A percentile compares a stretch with the other conserved stretches of the same genome.
phyloP scores from a whole-genome alignment of 2,113 vertebrate species.

The Mola mola region DNA sequence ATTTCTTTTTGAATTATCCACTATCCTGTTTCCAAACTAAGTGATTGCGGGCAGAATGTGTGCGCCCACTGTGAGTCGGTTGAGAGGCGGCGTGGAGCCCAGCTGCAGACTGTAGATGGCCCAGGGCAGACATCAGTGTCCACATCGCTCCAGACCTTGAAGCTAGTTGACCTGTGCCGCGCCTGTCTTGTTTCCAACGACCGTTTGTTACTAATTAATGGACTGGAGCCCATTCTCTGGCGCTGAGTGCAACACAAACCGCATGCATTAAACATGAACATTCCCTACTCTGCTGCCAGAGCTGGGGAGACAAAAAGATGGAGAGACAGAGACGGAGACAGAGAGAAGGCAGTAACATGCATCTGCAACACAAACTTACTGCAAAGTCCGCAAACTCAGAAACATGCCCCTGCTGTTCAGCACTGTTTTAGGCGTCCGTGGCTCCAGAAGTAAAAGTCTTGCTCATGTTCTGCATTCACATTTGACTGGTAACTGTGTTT shows the following conservation, averaged over 20 bases:
- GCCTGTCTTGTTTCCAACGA: slow-evolving; percentile 79
- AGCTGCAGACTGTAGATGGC: slow-evolving; percentile 57
- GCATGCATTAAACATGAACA: slow-evolving; percentile 84
- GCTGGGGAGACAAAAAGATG: slow-evolving; percentile 58
- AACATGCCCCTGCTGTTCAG: not conserved
- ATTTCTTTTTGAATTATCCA: too few relatives aligned
- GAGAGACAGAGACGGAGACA: slow-evolving; percentile 18
- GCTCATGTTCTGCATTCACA: not conserved
- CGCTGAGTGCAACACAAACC: slow-evolving; percentile 78
- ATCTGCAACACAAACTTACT: slow-evolving; percentile 10
- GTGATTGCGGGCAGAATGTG: slow-evolving; percentile 33
- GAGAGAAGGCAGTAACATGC: not conserved
- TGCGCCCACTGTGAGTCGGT: slow-evolving; percentile 22
- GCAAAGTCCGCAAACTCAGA: not conserved
- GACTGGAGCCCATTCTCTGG: slow-evolving; percentile 78
- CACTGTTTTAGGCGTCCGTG: not conserved
- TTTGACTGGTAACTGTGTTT: not conserved
- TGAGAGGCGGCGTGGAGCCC: slow-evolving; percentile 22
- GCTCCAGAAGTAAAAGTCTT: not conserved
- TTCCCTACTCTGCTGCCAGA: slow-evolving; percentile 62
- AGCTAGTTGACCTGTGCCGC: slow-evolving; percentile 75
- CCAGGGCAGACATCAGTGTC: slow-evolving; percentile 67
- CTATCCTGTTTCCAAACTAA: slow-evolving; percentile 9
- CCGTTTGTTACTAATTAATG: slow-evolving; percentile 84
- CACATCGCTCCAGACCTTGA: slow-evolving; percentile 66